Base-by-base conservation (phyloP, 2,888 invertebrate genomes). In the Agonopterix arenella region DNA sequence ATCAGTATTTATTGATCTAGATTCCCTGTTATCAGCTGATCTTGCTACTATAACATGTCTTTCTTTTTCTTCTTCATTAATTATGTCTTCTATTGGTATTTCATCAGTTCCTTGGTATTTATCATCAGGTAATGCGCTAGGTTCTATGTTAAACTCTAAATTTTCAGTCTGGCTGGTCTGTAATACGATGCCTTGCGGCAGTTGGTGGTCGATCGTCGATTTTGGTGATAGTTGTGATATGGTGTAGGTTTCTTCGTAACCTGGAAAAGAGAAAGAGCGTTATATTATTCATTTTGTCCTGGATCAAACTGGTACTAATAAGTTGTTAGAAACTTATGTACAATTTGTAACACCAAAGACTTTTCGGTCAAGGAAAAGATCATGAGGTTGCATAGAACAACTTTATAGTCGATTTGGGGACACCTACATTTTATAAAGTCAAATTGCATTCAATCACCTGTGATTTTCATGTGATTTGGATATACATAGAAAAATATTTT, bases 201-300 rank as follows among this genome's bases (percentile, higher is more conserved):
- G 51, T 40, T 55, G 59, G 13, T 80, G 66, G 41, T 74, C 61
- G 36, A 65, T 69, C 3, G 78, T 86, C 0, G 93, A 93, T 70
- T 93, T 93, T 58, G 93, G 93, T 58, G 93, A 93, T 52, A 93
- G 86, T 72, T 93, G 93, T 2, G 93, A 93, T 80, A 93, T 91
- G 44, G 91, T 89, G 71, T 90, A 90, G 11, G 76, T 67, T 60
- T 91, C 90, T 61, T 91, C 90, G 56, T 90, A 80, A 56, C 89
- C 91, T 91, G 89, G 37, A 90, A 90, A 52, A 11, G 9, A 18
- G 11, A 16, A 42, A 46, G 37, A 36, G 4, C 10, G 8, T 9
- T 9, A 40, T 7, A 40, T n/a, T 8, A 40, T 1, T 7, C 11
- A 40, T 40, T 40, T 8, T 7, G 11, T 1, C 10, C 10, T 40